Evolutionary conservation across 1,140 invertebrate species (phyloP).

Genomic region (Saccostrea echinata): DNA sequence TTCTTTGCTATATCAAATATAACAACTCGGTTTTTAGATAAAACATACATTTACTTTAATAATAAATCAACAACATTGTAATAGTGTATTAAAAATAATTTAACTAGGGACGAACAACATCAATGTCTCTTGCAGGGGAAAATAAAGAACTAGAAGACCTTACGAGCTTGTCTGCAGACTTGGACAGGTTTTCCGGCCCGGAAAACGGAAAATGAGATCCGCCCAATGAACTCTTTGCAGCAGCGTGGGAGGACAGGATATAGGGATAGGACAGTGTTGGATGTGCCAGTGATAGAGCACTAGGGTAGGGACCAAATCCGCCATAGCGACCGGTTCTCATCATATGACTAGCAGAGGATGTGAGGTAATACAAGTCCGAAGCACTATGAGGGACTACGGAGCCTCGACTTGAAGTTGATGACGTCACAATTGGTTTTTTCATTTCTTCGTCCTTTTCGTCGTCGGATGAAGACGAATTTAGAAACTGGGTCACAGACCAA

Average conservation of each 20-base stretch:
- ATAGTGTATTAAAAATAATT: slow-evolving; percentile 15
- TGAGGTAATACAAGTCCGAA: slow-evolving; percentile 47
- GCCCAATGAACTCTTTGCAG: slow-evolving; percentile 48
- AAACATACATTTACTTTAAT: slow-evolving; percentile 40
- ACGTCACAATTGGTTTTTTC: slow-evolving; percentile 33
- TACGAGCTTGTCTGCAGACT: slow-evolving; percentile 36
- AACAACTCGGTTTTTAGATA: slow-evolving; percentile 20
- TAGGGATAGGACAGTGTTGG: slow-evolving; percentile 55
- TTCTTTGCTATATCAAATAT: background rate
- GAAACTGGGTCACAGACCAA: slow-evolving; percentile 55
- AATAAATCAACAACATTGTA: slow-evolving; percentile 33
- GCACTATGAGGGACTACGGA: slow-evolving; percentile 39
- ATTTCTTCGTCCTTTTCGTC: slow-evolving; percentile 44
- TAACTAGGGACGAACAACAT: slow-evolving; percentile 43
- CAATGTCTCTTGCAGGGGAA: slow-evolving; percentile 55
- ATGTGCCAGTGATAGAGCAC: slow-evolving; percentile 48
- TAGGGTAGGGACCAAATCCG: slow-evolving; percentile 52
- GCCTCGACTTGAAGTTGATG: slow-evolving; percentile 31
- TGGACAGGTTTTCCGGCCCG: slow-evolving; percentile 44
- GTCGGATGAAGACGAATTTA: slow-evolving; percentile 47
- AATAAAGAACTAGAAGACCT: slow-evolving; percentile 49
- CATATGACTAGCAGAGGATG: slow-evolving; percentile 43
- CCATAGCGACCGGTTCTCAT: slow-evolving; percentile 48
- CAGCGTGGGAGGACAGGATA: slow-evolving; percentile 50
- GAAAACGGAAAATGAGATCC: slow-evolving; percentile 38